These are phyloP conservation scores for Epirrhoe tristata DNA, from an alignment of 2,888 invertebrate species.

Conservation along the genomic window DNA sequence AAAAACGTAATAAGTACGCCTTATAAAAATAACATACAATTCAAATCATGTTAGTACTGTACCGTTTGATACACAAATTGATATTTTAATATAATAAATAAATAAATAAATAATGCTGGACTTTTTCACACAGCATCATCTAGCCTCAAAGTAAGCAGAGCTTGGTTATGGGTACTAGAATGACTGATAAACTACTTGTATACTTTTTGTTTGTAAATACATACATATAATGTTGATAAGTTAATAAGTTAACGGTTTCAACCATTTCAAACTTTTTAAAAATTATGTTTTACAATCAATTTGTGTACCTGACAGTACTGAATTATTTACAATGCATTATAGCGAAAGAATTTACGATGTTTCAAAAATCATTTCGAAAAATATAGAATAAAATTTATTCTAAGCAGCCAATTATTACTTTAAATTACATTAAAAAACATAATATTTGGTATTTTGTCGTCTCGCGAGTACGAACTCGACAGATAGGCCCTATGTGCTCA, in stretches of 20 bases:
- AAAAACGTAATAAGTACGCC: slow-evolving; percentile 69
- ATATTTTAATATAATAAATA: too few relatives aligned
- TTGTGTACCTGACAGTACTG: slow-evolving; percentile 6
- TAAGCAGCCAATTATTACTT: slow-evolving; percentile 14
- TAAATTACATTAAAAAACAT: slow-evolving; percentile 37
- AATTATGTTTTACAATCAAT: background rate
- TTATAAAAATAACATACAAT: slow-evolving; percentile 60
- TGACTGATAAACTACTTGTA: too few relatives aligned
- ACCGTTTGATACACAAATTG: slow-evolving; percentile 1
- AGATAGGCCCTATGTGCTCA: slow-evolving; percentile 66
- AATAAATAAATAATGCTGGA: too few relatives aligned
- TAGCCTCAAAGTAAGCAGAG: too few relatives aligned
- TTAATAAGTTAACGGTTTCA: too few relatives aligned
- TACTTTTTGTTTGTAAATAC: too few relatives aligned
- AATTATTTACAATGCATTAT: slow-evolving; percentile 54
- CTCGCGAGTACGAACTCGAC: slow-evolving; percentile 60
- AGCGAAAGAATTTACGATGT: background rate
- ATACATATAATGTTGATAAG: too few relatives aligned
- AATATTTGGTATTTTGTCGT: slow-evolving; percentile 76
- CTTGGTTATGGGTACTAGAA: too few relatives aligned
- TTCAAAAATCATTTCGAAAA: slow-evolving; percentile 6
- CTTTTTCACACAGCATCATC: too few relatives aligned
- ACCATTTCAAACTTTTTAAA: too few relatives aligned
- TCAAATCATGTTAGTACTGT: slow-evolving; percentile 53
- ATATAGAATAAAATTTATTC: slow-evolving; percentile 8